Evolutionary conservation across 2,888 invertebrate species (phyloP), one percentile per base, ranked within the genome.

Genomic region (Trissolcus japonicus): DNA sequence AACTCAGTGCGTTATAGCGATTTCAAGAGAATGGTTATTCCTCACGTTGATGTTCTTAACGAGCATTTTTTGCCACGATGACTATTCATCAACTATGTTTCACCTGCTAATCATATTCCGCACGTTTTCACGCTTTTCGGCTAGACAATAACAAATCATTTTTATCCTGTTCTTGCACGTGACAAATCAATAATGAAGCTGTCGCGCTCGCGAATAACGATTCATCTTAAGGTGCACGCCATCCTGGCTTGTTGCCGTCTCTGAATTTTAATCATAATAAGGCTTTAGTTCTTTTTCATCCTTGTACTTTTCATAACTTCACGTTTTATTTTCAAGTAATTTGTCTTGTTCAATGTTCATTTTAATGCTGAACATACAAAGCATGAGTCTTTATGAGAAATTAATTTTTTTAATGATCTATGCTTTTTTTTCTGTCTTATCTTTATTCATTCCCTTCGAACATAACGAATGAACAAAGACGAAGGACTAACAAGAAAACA

Each of bases 1-100:
- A 88, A 88, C 88, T 87, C 86, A 81, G 85, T 83, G 82, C 86
- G 86, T 80, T 81, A 83, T 87, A 86, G 82, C 86, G 80, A 80
- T 82, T 84, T 71, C 80, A 60, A 50, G 65, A 72, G 82, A 84
- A 83, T 82, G 82, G 83, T 82, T 86, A 86, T 86, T 83, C 83
- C 85, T 85, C 83, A 82, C 82, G 79, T 78, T 79, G 85, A 87
- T 83, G 87, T 88, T 88, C 88, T 83, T 80, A 79, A 82, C 81
- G 83, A 84, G 85, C 82, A 79, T 80, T 84, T 87, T 86, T 88
- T 87, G 87, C 88, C 86, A 85, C 83, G 87, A 84, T 81, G 83
- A 88, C 87, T 81, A 81, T 76, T 74, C 57, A 81, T 76, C 65
- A 77, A 67, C 72, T 61, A 67, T 69, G 61, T 71, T 71, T 72